These are phyloP conservation scores for Etia nguti DNA, from an alignment of 2,113 vertebrate genomes.

Conservation along the genomic window DNA sequence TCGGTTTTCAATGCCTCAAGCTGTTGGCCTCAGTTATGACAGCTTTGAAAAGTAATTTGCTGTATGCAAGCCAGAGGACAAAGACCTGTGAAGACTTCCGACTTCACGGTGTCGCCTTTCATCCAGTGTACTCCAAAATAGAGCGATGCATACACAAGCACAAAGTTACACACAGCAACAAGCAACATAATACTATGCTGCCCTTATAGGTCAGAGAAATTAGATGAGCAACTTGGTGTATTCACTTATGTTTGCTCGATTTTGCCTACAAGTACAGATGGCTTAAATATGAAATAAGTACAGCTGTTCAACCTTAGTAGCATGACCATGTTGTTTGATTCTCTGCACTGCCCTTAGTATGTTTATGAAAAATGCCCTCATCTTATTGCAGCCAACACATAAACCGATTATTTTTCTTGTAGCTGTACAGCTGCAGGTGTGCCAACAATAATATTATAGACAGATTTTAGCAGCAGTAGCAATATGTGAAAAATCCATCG, in stretches of 20 bases:
- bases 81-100: constrained; percentile 18
- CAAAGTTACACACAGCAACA: background rate
- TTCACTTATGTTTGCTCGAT: background rate
- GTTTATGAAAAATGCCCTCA: background rate
- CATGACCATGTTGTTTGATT: background rate
- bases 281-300: background rate
- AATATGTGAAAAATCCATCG: background rate
- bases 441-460: background rate
- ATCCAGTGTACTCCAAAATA: background rate
- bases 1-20: background rate
- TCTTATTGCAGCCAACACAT: background rate
- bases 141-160: background rate
- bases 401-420: constrained; percentile 36
- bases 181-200: background rate
- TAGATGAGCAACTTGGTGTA: background rate
- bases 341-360: background rate
- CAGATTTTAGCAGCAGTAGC: background rate
- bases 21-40: background rate
- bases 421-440: background rate
- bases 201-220: background rate
- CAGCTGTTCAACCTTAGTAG: background rate
- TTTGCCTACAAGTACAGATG: background rate
- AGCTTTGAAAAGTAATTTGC: constrained; percentile 13
- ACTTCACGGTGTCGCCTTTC: constrained; percentile 29
- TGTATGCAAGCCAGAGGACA: background rate